Percentiles rank a stretch among this genome's conserved stretches.
Conservation (phyloP, 2,797 vertebrate genomes). For the Cyprinodon diabolis region DNA sequence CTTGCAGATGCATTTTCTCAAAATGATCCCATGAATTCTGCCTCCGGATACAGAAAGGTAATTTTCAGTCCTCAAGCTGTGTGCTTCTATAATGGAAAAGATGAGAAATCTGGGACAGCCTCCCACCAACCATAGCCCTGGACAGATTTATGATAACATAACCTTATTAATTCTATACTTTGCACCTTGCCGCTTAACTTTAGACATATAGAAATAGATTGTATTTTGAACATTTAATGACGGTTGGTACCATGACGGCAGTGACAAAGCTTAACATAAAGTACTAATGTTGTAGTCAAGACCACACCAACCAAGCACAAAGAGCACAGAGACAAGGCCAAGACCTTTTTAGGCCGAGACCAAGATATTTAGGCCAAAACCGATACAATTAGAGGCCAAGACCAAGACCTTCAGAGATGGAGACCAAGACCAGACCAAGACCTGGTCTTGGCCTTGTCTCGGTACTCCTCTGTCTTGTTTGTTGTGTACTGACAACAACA, state of each 20-base stretch:
- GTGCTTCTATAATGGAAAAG: constrained; percentile 58
- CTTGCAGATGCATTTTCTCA: constrained; percentile 78
- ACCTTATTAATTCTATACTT: constrained; percentile 40
- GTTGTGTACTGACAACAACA: too few species aligned
- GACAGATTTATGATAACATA: constrained; percentile 64
- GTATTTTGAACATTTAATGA: neutral
- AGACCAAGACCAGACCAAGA: too few species aligned
- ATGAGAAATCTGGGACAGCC: constrained; percentile 52
- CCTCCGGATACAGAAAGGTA: constrained; percentile 72
- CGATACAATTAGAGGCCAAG: too few species aligned
- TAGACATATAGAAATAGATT: neutral
- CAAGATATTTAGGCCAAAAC: too few species aligned
- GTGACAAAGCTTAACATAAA: neutral
- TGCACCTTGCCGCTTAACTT: constrained; percentile 20
- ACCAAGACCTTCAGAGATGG: too few species aligned
- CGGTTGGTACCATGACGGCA: neutral
- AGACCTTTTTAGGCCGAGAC: too few species aligned
- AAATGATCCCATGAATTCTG: constrained; percentile 72
- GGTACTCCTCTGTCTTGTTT: too few species aligned
- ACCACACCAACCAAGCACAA: too few species aligned
- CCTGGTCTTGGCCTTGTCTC: too few species aligned
- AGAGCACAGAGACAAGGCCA: too few species aligned
- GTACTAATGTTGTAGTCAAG: neutral
- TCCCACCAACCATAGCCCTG: constrained; percentile 47
- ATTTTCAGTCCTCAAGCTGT: constrained; percentile 70